Percentiles rank a stretch among this genome's conserved stretches.
These are phyloP conservation scores for Danio jaintianensis DNA, from an alignment of 2,797 vertebrate genomes.

Conservation along the genomic window DNA sequence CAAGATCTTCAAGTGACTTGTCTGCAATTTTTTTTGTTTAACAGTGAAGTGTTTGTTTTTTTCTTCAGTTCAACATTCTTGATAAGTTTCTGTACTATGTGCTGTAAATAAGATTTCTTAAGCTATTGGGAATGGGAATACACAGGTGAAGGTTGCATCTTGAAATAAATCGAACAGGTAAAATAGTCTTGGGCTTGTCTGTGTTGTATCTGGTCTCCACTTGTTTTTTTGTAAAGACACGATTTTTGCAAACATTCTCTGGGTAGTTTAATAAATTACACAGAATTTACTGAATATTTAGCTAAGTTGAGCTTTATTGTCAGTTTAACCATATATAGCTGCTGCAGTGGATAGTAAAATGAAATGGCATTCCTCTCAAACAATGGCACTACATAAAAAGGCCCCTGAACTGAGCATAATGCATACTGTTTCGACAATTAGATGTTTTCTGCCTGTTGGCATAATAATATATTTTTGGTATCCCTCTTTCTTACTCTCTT, in stretches of 20 bases:
- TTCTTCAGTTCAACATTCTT: conserved; percentile 66
- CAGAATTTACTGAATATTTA: too few species aligned
- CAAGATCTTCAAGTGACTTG: conserved; percentile 37
- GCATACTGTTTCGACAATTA: too few species aligned
- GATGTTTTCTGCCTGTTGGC: too few species aligned
- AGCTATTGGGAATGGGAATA: conserved; percentile 70
- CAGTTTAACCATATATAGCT: too few species aligned
- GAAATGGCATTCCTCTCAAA: too few species aligned
- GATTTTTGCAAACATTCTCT: background rate
- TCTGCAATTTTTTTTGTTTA: conserved; percentile 23
- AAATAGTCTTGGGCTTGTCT: conserved; percentile 43
- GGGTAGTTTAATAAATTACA: too few species aligned
- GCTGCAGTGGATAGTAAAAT: too few species aligned
- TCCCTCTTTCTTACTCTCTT: too few species aligned
- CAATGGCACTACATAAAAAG: too few species aligned
- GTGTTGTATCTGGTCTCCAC: conserved; percentile 16
- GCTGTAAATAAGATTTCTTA: conserved; percentile 78
- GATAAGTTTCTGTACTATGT: conserved; percentile 75
- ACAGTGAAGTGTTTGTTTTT: conserved; percentile 31
- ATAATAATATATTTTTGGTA: too few species aligned
- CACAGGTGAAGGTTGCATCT: conserved; percentile 69
- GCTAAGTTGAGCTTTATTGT: too few species aligned
- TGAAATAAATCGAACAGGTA: conserved; percentile 78
- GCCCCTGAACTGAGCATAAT: too few species aligned
- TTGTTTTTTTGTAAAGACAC: background rate